Conservation (phyloP, 2,888 invertebrate genomes). For the Pharmacophagus antenor region DNA sequence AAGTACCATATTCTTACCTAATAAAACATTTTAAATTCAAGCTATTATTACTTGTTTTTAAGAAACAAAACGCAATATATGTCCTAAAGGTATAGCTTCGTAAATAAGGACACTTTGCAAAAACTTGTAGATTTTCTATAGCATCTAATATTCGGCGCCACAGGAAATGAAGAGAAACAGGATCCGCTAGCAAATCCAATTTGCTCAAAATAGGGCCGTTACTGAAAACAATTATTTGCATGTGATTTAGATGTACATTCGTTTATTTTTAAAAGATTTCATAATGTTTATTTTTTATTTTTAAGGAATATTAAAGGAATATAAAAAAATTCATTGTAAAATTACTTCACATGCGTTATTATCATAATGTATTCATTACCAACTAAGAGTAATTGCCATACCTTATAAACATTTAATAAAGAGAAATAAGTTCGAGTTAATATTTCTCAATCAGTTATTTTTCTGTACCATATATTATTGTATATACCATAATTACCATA, state of each 20-base stretch:
- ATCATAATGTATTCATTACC: no score
- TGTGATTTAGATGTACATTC: neutral
- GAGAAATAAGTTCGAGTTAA: no score
- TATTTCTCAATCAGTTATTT: neutral
- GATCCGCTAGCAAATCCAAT: neutral
- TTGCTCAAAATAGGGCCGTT: conserved; percentile 3
- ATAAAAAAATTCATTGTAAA: no score
- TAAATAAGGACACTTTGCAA: conserved; percentile 17
- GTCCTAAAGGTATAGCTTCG: neutral
- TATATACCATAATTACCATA: no score
- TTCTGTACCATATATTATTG: neutral
- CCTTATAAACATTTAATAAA: no score
- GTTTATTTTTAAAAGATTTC: neutral
- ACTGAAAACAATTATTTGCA: conserved; percentile 8
- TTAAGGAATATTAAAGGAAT: no score
- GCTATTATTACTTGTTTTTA: neutral
- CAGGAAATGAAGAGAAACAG: conserved; percentile 10
- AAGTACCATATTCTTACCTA: neutral
- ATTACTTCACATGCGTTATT: no score
- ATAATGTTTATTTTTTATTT: no score
- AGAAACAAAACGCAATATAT: conserved; percentile 4
- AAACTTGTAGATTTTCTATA: conserved; percentile 19
- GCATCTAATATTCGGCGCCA: conserved; percentile 16
- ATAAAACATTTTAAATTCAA: no score
- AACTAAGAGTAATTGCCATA: no score